Evolutionary conservation across 2,797 vertebrate species (phyloP).

Genomic region (Alcedo atthis): DNA sequence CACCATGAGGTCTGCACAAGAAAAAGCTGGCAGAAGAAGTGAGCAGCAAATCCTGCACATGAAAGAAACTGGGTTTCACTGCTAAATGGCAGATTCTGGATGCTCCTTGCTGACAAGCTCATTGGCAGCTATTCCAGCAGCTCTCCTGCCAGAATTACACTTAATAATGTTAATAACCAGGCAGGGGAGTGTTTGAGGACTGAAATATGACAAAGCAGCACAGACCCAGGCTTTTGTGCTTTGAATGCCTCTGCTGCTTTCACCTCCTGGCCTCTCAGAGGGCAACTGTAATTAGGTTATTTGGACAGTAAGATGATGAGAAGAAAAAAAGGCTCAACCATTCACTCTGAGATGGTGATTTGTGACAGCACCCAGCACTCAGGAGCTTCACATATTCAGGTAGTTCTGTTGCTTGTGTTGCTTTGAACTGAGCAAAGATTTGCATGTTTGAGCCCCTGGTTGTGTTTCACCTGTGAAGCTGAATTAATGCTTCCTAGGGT

Average conservation of each 20-base stretch:
- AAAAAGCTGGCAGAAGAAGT: not conserved
- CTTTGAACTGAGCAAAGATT: not conserved
- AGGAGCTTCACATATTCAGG: accelerated
- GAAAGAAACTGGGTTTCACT: not conserved
- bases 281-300: constrained; percentile 47
- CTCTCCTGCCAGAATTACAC: constrained; percentile 31
- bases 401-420: not conserved
- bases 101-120: not conserved
- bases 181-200: constrained; percentile 6
- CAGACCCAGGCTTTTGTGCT: not conserved
- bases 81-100: not conserved
- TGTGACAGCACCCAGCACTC: not conserved
- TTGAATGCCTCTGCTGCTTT: constrained; percentile 2
- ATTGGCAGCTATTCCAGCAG: constrained; percentile 40
- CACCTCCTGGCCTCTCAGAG: not conserved
- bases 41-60: not conserved
- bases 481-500: not conserved
- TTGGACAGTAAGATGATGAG: constrained; percentile 25
- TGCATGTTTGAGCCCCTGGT: not conserved
- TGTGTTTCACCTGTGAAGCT: not conserved
- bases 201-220: not conserved
- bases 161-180: constrained; percentile 41
- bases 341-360: not conserved
- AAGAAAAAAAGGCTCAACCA: not conserved
- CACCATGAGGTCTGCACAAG: not conserved